Evolutionary conservation across 2,888 invertebrate species (phyloP).

Genomic region (Linnaemya tessellans): DNA sequence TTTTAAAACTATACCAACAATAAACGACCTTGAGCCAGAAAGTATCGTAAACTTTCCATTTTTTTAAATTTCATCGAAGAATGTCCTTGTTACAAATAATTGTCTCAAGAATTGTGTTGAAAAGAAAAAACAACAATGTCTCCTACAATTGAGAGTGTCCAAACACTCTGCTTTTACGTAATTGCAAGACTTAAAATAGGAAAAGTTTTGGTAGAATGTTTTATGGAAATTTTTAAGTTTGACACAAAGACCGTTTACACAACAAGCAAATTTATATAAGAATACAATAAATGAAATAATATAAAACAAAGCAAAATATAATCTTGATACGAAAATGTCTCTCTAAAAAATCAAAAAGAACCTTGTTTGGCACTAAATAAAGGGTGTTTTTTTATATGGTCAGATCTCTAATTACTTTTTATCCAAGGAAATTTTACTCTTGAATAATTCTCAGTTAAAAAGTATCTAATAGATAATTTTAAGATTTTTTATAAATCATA

Average conservation of each 20-base stretch:
- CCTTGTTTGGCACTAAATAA: background rate
- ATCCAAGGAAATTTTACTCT: no score
- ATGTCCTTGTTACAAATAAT: conserved; percentile 60
- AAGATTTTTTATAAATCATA: no score
- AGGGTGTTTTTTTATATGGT: no score
- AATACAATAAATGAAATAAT: conserved; percentile 5
- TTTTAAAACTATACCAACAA: background rate
- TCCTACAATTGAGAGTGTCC: conserved; percentile 1
- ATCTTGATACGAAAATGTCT: background rate
- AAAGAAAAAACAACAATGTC: conserved; percentile 10
- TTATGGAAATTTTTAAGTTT: conserved; percentile 57
- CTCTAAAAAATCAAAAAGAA: conserved; percentile 12
- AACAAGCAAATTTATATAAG: conserved; percentile 1
- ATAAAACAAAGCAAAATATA: conserved; percentile 22
- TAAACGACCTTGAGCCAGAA: conserved; percentile 34
- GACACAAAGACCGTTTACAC: conserved; percentile 41
- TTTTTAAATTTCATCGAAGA: conserved; percentile 38
- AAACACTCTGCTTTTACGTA: background rate
- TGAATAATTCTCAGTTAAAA: no score
- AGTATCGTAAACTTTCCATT: conserved; percentile 36
- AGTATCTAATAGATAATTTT: no score
- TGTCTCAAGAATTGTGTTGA: conserved; percentile 52
- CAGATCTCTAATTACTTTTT: no score
- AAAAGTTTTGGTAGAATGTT: conserved; percentile 39
- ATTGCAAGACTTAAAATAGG: background rate